A percentile compares a stretch with the other conserved stretches of the same genome.
These are phyloP conservation scores for Columba guinea DNA, from an alignment of 2,797 vertebrate genomes.

Conservation along the genomic window DNA sequence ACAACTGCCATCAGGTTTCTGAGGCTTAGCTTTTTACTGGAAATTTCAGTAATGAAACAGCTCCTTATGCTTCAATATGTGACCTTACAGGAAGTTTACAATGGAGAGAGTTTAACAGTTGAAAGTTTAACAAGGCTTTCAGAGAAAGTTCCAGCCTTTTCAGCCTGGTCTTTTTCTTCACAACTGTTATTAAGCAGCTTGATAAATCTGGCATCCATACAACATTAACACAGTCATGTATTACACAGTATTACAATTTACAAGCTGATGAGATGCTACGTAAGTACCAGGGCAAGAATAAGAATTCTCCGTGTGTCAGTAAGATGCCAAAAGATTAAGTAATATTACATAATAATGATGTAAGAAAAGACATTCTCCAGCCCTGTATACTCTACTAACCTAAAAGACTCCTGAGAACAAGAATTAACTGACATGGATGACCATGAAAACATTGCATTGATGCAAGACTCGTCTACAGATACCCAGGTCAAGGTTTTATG, in stretches of 20 bases:
- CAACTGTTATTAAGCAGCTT: not conserved
- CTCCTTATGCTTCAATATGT: not conserved
- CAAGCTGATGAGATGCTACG: not conserved
- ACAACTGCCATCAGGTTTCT: not conserved
- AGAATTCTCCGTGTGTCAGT: not conserved
- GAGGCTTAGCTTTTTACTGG: not conserved
- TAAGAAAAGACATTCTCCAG: not conserved
- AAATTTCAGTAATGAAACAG: constrained; percentile 6
- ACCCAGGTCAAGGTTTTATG: not conserved
- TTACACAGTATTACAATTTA: not conserved
- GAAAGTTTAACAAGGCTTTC: constrained; percentile 18
- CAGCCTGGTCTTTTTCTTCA: not conserved
- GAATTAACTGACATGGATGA: not conserved
- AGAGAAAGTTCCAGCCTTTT: not conserved
- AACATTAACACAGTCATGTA: not conserved
- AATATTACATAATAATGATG: accelerated
- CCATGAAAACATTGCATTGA: not conserved
- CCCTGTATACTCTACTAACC: not conserved
- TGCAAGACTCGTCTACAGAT: not conserved
- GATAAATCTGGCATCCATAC: not conserved
- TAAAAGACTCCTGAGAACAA: not conserved
- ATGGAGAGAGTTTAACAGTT: not conserved
- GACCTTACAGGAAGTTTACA: not conserved
- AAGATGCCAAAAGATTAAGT: not conserved
- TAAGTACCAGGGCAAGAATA: not conserved